phyloP scores from a whole-genome alignment of 2,113 vertebrate species.

The Zapus hudsonius region DNA sequence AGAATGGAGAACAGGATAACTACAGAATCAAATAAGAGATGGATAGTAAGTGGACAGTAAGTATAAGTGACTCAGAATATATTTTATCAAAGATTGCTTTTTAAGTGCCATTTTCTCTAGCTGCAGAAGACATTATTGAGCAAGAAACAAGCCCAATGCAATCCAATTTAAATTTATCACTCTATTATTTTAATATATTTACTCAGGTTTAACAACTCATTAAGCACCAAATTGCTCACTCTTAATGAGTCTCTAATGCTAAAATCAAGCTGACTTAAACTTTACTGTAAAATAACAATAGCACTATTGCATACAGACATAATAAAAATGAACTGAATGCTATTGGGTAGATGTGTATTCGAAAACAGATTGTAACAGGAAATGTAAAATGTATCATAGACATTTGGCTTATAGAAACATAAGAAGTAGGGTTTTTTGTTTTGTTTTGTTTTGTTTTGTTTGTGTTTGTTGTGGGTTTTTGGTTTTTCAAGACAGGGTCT shows the following conservation, averaged over 20 bases:
- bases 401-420: not conserved
- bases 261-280: constrained; percentile 82
- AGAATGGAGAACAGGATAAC: constrained; percentile 38
- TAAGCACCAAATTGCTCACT: constrained; percentile 86
- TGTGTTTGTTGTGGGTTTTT: no score
- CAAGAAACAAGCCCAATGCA: constrained; percentile 57
- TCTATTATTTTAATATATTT: constrained; percentile 89
- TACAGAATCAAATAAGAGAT: constrained; percentile 53
- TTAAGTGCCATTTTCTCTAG: constrained; percentile 82
- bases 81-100: constrained; percentile 82
- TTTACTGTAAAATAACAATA: constrained; percentile 82
- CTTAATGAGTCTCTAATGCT: constrained; percentile 84
- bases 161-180: constrained; percentile 85
- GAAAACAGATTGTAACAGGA: constrained; percentile 62
- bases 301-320: constrained; percentile 66
- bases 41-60: constrained; percentile 75
- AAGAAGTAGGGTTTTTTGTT: not conserved
- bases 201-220: constrained; percentile 87
- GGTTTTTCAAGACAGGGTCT: no score
- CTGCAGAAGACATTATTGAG: constrained; percentile 79
- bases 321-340: constrained; percentile 82
- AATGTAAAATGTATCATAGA: constrained; percentile 44
- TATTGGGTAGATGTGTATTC: constrained; percentile 63
- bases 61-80: constrained; percentile 69
- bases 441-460: no score